Base-by-base conservation (phyloP, 2,797 vertebrate species). In the Pangasius macronema region DNA sequence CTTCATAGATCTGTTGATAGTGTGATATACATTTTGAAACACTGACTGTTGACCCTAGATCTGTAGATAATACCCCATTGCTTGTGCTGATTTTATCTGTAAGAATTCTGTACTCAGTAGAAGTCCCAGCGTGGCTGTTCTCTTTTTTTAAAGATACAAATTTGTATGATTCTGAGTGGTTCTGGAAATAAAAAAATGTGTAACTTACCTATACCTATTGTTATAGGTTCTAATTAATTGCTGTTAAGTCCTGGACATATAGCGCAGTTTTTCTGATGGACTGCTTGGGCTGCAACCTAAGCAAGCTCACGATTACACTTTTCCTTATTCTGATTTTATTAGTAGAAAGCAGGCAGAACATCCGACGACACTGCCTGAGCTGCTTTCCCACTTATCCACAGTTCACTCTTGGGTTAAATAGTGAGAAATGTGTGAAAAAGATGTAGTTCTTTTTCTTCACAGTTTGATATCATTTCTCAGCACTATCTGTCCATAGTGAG, bases 401-500 rank as follows among this genome's bases (percentile, higher is more conserved):
- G 90, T 91, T 88, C 88, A 87, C 36, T 88, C 57, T 80, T 82
- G 90, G 90, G 90, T 91, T 91, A 91, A 91, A 89, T 88, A 87
- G 89, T 89, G 90, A 89, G 87, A 91, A 90, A 90, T 70, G 89
- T 90, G 90, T 82, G 87, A 91, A 90, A 90, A 90, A 90, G 88
- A 91, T 88, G 85, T 91, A 88, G 86, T 88, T 88, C 82, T 91
- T 87, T 89, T 88, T 91, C 88, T 90, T 91, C 90, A 91, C 91
- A 91, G 91, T 91, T 89, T 91, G 87, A 90, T 89, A 90, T 89
- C 83, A 91, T 89, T 90, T 90, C 82, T 89, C 88, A 88, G 89
- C 83, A 83, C 91, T 88, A 89, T 91, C 91, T 90, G 90, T 91
- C 91, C 89, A 88, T 84, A 91, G 90, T 90, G 89, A 90, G 86